Conservation (phyloP, 2,888 invertebrate species). For the Thymelicus acteon region DNA sequence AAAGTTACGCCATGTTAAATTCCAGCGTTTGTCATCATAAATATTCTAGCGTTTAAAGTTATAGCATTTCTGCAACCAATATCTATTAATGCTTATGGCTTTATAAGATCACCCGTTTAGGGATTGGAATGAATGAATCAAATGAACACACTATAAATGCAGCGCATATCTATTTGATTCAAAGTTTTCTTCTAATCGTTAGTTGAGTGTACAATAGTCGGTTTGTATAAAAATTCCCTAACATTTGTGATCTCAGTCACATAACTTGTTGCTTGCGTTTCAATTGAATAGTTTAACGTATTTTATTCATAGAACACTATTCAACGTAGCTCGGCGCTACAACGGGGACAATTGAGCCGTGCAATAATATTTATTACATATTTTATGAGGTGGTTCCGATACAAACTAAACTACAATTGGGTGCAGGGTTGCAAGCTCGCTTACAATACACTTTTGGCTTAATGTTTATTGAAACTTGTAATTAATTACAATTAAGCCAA, state of each 20-base stretch:
- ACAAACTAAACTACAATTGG: slow-evolving; percentile 28
- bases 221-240: background rate
- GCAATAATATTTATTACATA: slow-evolving; percentile 26
- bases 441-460: background rate
- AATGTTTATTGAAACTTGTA: no score
- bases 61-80: no score
- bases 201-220: background rate
- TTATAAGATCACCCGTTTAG: no score
- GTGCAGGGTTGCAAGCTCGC: slow-evolving; percentile 9
- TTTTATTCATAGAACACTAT: slow-evolving; percentile 34
- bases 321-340: slow-evolving; percentile 18
- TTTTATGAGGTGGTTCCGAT: slow-evolving; percentile 22
- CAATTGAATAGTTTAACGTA: slow-evolving; percentile 35
- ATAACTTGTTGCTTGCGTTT: slow-evolving; percentile 32
- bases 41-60: no score
- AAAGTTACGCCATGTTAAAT: background rate
- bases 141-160: no score
- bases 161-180: background rate
- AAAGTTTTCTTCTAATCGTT: background rate
- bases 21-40: no score
- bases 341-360: slow-evolving; percentile 20
- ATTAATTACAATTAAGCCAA: no score
- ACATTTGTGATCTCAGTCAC: slow-evolving; percentile 3
- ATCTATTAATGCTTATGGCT: no score
- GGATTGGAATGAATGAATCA: no score